A percentile compares a stretch with the other conserved stretches of the same genome.
phyloP scores from a whole-genome alignment of 64 coral and sea anemone species.

The Astreopora myriophthalma region DNA sequence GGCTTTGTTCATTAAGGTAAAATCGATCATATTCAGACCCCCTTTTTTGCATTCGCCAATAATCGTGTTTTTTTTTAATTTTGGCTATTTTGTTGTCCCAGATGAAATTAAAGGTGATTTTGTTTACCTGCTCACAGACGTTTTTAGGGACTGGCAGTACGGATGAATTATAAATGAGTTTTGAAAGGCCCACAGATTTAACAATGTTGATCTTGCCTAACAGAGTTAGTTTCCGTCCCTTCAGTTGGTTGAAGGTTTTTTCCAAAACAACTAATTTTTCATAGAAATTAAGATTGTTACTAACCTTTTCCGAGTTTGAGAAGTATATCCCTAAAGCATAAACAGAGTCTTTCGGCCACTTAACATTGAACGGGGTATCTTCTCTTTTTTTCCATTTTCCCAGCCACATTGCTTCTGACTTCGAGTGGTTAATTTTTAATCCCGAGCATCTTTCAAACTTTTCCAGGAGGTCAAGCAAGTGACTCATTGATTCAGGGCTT shows the following conservation, averaged over 20 bases:
- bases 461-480: not conserved
- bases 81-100: not conserved
- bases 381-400: not conserved
- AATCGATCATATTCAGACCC: not conserved
- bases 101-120: not conserved
- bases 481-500: not conserved
- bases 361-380: not conserved
- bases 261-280: not conserved
- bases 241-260: not conserved
- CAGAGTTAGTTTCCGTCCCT: not conserved
- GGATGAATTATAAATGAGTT: not conserved
- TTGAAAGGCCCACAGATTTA: not conserved
- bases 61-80: not conserved
- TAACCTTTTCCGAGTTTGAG: not conserved
- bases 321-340: not conserved
- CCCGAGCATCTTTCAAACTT: conserved; percentile 11
- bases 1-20: not conserved
- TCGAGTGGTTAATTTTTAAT: not conserved
- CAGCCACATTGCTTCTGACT: conserved; percentile 4
- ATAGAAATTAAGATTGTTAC: not conserved
- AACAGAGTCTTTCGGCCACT: conserved; percentile 6
- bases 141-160: not conserved
- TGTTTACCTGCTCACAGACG: not conserved
- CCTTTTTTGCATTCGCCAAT: not conserved
- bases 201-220: conserved; percentile 3